Conservation (phyloP, 2,113 vertebrate species). For the Ceyx cyanopectus region DNA sequence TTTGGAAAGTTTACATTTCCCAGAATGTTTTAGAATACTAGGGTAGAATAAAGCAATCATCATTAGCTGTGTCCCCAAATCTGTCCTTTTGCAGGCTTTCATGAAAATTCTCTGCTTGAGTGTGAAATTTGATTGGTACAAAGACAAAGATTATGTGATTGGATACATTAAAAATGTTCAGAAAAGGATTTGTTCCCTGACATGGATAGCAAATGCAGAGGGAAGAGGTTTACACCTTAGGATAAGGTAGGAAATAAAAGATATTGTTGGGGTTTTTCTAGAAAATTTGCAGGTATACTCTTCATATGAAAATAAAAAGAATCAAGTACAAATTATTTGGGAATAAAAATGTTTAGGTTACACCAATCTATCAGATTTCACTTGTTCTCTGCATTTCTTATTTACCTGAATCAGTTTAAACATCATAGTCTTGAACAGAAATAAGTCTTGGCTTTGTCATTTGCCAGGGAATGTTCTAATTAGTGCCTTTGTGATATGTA, state of each 20-base stretch:
- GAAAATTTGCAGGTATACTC: background rate
- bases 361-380: background rate
- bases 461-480: constrained; percentile 9
- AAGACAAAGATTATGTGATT: background rate
- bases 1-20: background rate
- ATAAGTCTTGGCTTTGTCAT: background rate
- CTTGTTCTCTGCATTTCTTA: background rate
- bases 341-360: background rate
- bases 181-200: background rate
- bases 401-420: background rate
- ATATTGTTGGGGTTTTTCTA: background rate
- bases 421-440: background rate
- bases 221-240: background rate
- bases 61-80: background rate
- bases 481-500: background rate
- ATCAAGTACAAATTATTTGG: background rate
- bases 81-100: background rate
- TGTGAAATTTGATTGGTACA: constrained; percentile 1
- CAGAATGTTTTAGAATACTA: background rate
- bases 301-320: background rate
- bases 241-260: background rate
- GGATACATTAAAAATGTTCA: background rate
- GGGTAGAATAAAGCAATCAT: background rate
- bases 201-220: background rate
- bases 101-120: constrained; percentile 54